These are phyloP conservation scores for Lasioglossum villosulum DNA, from an alignment of 2,888 invertebrate species.

Conservation along the genomic window DNA sequence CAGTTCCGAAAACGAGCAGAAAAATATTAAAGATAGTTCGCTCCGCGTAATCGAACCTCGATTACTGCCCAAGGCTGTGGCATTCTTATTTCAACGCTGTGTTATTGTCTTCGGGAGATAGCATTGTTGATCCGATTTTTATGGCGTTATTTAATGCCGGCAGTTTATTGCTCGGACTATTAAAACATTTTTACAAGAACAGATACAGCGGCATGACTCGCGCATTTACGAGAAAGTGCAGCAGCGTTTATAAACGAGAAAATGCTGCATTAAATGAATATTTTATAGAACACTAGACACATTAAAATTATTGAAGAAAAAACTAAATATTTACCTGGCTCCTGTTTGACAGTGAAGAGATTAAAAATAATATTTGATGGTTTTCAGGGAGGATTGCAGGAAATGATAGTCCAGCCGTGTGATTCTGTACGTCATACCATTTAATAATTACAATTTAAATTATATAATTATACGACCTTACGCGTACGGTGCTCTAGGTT, in stretches of 20 bases:
- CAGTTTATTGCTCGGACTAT: not conserved
- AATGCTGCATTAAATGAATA: no score
- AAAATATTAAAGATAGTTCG: not conserved
- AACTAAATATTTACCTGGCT: not conserved
- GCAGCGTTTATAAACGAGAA: no score
- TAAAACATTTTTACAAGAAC: not conserved
- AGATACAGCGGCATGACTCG: not conserved
- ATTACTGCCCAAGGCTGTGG: not conserved
- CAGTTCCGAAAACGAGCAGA: not conserved
- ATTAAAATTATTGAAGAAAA: not conserved
- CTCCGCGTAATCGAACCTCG: not conserved
- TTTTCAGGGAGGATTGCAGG: not conserved
- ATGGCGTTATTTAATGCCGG: not conserved
- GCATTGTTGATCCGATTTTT: conserved; percentile 8
- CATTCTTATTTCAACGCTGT: not conserved
- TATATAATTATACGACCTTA: conserved; percentile 84
- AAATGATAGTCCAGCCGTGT: conserved; percentile 20
- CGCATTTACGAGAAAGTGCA: not conserved
- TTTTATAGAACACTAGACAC: not conserved
- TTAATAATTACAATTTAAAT: conserved; percentile 85
- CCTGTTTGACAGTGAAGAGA: not conserved
- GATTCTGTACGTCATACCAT: conserved; percentile 83
- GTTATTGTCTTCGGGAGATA: not conserved
- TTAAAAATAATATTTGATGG: not conserved
- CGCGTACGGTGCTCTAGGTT: conserved; percentile 84